Base-by-base conservation (phyloP, 2,888 invertebrate genomes). In the Monoplex corrugatus region DNA sequence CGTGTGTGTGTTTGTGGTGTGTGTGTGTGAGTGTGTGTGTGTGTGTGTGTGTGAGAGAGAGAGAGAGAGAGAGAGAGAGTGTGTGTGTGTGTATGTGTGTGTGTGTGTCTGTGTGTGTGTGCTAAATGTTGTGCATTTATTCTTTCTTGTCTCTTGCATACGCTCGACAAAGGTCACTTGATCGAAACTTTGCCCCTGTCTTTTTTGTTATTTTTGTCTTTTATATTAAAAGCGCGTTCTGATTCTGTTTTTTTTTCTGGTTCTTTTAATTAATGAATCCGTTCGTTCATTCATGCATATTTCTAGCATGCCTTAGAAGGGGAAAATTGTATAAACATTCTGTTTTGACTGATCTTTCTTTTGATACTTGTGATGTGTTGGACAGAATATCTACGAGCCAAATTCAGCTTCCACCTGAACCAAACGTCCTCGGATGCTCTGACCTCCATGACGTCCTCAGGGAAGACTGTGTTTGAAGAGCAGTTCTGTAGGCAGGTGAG, bases 401-500 rank as follows among this genome's bases (percentile, higher is more conserved):
- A 50, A 23, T 40, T 87, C 16, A 87, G 57, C 5, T 57, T 87
- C 40, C 50, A 80, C 50, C 75, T 87, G 78, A 40, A 63, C 50
- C 19, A 87, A 23, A 23, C 87, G 13, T 68, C 84, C n/a, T 43
- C 45, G 6, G 72, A 86, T 19, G 86, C 35, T 35, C 72, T 90
- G 23, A 68, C 80, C 23, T 32, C 86, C 23, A 50, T 93, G 85
- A 90, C 93, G 68, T 86, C 89, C 28, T 89, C 86, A 23, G 92
- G 93, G 32, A 91, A 92, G 57, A 89, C 89, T 35, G 57, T 86
- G 28, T 86, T 93, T 19, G 92, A 92, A 13, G 82, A 88, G n/a
- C 84, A 88, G 8, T 93, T 93, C 84, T 94, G 94, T 89, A 91
- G 90, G 89, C 92, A 93, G 92, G 93, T 93, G 90, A 50, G 84